Base-by-base conservation (phyloP, 2,113 vertebrate species). In the Echinops telfairi region DNA sequence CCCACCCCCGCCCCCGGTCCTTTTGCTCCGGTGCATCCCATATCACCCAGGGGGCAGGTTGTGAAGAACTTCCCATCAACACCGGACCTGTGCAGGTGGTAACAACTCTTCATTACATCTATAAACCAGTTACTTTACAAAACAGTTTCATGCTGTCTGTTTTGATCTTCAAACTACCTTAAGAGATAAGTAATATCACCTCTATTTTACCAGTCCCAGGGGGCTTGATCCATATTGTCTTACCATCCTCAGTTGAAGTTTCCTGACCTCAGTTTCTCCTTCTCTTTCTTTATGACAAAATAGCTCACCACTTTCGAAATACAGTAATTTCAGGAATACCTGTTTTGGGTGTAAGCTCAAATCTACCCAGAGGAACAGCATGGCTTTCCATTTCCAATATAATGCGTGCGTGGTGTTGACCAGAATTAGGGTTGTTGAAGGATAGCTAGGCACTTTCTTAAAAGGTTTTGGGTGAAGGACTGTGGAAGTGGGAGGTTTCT, bases 81-180 rank as follows among this genome's bases (percentile, higher is more conserved):
- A 62, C 1, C 71, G 75, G 0, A 0, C n/a, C 58, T 78, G 53
- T 29, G 53, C 53, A 82, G 10, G 2, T 66, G 53, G 58, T 71
- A 78, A 33, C 57, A 80, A 14, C 27, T 83, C 71, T 91, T 86
- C 10, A 16, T 20, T 86, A 33, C 11, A 5, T 73, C 83, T 91
- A 64, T 81, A 88, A 93, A 53, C 27, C 47, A 53, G 22, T 78
- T 78, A 62, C 64, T 93, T 90, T 27, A 20, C 23, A 75, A 73
- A 58, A 31, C 16, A 58, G 31, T 81, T 86, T 80, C 29, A n/a
- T 10, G 60, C 31, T 25, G 10, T 80, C 81, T 29, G 27, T 29
- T 86, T 81, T 60, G n/a, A 62, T 78, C 77, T 92, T 86, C 88
- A 33, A 9, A 31, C 79, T 60, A 8, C 11, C 6, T 43, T 75